phyloP scores from a whole-genome alignment of 2,113 vertebrate species.

The Thymallus thymallus region DNA sequence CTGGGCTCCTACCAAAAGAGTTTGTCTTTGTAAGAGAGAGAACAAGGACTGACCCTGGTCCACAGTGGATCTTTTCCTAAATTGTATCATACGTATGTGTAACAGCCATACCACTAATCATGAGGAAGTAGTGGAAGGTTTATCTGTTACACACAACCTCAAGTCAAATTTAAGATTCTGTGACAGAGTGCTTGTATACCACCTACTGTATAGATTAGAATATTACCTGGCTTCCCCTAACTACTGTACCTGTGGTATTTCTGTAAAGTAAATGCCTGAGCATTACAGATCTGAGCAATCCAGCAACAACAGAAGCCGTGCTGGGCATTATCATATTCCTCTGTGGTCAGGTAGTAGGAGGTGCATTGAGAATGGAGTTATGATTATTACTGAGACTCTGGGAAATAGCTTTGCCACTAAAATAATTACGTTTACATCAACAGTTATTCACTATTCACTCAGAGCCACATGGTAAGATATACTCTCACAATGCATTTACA shows the following conservation, averaged over 20 bases:
- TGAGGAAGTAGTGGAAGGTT: no score
- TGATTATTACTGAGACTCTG: not conserved
- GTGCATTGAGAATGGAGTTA: not conserved
- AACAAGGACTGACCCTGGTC: no score
- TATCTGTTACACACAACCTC: no score
- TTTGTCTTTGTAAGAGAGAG: no score
- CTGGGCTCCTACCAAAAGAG: no score
- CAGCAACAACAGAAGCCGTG: not conserved
- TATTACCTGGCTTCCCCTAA: no score
- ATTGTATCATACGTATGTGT: no score
- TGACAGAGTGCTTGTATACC: no score
- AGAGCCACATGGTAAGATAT: not conserved
- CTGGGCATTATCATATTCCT: not conserved
- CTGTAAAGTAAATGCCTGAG: not conserved
- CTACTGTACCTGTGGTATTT: not conserved
- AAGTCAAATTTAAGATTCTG: no score
- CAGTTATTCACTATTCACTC: not conserved
- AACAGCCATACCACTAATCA: no score
- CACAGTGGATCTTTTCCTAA: no score
- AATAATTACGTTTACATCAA: not conserved
- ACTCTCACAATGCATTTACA: not conserved
- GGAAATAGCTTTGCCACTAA: not conserved
- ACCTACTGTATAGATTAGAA: no score
- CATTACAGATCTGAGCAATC: not conserved
- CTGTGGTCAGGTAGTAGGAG: not conserved